These are phyloP conservation scores for Chaetophractus vellerosus DNA, from an alignment of 2,797 vertebrate species.

Conservation along the genomic window DNA sequence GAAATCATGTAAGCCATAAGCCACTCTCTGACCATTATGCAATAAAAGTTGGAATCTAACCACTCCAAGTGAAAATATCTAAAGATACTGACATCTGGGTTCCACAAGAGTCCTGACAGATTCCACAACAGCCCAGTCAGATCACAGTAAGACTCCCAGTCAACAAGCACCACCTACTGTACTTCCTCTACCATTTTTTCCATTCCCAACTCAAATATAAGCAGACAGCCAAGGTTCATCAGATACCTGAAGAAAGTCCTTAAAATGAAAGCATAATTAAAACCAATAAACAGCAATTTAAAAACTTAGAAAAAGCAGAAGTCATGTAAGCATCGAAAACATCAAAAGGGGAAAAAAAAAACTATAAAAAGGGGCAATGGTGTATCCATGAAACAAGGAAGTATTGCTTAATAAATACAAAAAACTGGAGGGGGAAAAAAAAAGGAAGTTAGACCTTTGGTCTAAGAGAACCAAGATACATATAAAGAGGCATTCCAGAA, in stretches of 20 bases:
- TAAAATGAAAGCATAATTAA: conserved; percentile 9
- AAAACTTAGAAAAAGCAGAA: background rate
- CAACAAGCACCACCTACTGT: background rate
- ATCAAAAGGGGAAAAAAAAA: background rate
- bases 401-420: background rate
- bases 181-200: background rate
- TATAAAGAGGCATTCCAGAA: background rate
- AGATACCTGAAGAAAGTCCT: background rate
- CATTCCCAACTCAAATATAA: background rate
- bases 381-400: background rate
- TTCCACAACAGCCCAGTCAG: background rate
- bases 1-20: background rate
- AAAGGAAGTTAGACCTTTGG: background rate
- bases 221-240: background rate
- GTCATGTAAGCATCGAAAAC: background rate
- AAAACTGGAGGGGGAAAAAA: background rate
- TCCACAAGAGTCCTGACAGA: background rate
- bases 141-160: background rate
- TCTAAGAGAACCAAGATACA: background rate
- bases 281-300: background rate
- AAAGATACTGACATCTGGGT: background rate
- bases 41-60: conserved; percentile 12
- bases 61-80: background rate
- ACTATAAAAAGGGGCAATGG: background rate
- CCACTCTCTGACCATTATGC: background rate